Percentiles rank a stretch among this genome's conserved stretches.
Conservation (phyloP, 2,888 invertebrate species). For the Scaptomyza flava region DNA sequence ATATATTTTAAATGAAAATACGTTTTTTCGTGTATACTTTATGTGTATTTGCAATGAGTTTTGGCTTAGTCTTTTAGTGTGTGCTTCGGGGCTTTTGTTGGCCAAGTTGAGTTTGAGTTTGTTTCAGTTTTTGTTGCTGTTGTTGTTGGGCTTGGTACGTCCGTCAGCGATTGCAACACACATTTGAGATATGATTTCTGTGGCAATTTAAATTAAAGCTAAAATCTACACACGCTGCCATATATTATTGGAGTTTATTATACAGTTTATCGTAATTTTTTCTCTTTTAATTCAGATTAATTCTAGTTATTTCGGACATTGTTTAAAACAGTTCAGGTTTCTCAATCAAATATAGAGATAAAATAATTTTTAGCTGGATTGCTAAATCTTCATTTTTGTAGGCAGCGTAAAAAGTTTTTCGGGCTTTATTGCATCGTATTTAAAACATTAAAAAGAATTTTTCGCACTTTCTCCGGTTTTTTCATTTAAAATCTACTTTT, state of each 20-base stretch:
- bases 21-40: slow-evolving; percentile 27
- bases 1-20: slow-evolving; percentile 16
- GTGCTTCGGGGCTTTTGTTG: slow-evolving; percentile 50
- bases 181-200: slow-evolving; percentile 37
- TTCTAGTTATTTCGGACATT: background rate
- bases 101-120: slow-evolving; percentile 42
- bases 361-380: no score
- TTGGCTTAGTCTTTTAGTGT: slow-evolving; percentile 3
- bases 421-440: no score
- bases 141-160: slow-evolving; percentile 19
- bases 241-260: slow-evolving; percentile 1
- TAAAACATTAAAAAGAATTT: no score
- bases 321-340: background rate
- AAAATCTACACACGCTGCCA: slow-evolving; percentile 42
- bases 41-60: slow-evolving; percentile 48
- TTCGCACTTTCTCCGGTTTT: no score
- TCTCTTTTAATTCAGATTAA: slow-evolving; percentile 3
- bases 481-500: background rate
- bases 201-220: slow-evolving; percentile 54
- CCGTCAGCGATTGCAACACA: slow-evolving; percentile 63
- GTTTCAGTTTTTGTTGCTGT: slow-evolving; percentile 6
- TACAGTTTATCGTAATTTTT: background rate
- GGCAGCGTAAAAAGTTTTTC: no score
- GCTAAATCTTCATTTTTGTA: no score
- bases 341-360: no score